These are phyloP conservation scores for Polyommatus icarus DNA, from an alignment of 2,888 invertebrate species.

Conservation along the genomic window DNA sequence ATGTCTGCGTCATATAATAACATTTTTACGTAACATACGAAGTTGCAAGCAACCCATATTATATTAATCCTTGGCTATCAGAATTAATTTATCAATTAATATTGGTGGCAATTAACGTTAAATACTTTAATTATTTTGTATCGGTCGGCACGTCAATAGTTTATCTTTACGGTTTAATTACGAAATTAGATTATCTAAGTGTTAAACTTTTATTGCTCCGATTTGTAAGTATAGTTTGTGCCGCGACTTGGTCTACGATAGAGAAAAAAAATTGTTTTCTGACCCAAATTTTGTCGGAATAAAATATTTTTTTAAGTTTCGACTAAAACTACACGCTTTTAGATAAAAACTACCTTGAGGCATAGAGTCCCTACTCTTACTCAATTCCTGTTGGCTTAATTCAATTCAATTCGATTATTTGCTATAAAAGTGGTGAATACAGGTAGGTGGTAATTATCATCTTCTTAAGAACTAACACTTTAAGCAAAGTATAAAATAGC, in stretches of 20 bases:
- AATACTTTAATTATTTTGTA: conserved; percentile 71
- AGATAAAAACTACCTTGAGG: not conserved
- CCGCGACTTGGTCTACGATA: not conserved
- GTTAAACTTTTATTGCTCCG: conserved; percentile 7
- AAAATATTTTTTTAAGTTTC: not conserved
- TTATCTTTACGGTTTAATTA: conserved; percentile 79
- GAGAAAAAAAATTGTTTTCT: not conserved
- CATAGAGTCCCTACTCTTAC: not conserved
- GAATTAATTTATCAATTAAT: conserved; percentile 68
- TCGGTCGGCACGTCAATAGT: conserved; percentile 62
- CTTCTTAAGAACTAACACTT: too few species aligned
- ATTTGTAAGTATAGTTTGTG: conserved; percentile 6
- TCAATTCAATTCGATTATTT: too few species aligned
- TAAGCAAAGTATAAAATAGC: too few species aligned
- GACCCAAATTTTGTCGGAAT: not conserved
- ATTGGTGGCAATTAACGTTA: conserved; percentile 69
- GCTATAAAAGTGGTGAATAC: too few species aligned
- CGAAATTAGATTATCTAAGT: conserved; percentile 49
- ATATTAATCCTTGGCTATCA: not conserved
- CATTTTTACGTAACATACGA: not conserved
- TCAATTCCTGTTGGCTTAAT: too few species aligned
- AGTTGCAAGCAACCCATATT: not conserved
- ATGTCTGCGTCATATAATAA: too few species aligned
- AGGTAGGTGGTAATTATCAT: too few species aligned
- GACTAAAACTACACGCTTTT: not conserved